A percentile compares a stretch with the other conserved stretches of the same genome.
Conservation (phyloP, 2,797 vertebrate species). For the Cynopterus sphinx region DNA sequence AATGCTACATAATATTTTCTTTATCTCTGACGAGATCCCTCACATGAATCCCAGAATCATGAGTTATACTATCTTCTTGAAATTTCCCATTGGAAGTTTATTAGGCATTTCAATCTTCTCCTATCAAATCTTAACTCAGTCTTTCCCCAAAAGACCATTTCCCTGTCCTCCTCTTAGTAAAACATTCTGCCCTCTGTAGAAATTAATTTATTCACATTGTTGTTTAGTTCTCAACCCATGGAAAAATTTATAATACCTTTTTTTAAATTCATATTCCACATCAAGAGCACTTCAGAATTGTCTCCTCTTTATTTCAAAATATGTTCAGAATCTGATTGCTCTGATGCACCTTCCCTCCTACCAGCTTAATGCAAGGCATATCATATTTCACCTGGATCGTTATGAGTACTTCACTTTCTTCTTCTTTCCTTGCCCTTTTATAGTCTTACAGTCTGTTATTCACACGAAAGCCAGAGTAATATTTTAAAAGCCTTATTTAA, state of each 20-base stretch:
- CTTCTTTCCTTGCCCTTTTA: neutral
- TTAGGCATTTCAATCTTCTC: neutral
- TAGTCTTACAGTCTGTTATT: neutral
- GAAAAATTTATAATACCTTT: neutral
- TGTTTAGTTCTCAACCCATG: neutral
- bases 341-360: neutral
- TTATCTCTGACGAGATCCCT: neutral
- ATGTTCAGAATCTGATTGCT: neutral
- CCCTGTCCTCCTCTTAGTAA: neutral
- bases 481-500: neutral
- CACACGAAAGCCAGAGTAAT: neutral
- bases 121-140: neutral
- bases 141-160: neutral
- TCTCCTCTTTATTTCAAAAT: neutral
- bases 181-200: neutral
- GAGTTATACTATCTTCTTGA: neutral
- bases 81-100: neutral
- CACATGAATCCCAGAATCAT: neutral
- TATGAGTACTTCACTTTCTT: neutral
- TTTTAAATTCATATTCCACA: neutral
- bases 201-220: neutral
- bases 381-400: neutral
- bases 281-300: neutral
- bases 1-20: neutral
- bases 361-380: neutral